Base-by-base conservation (phyloP, 2,797 vertebrate genomes). In the Clarias fuscus region DNA sequence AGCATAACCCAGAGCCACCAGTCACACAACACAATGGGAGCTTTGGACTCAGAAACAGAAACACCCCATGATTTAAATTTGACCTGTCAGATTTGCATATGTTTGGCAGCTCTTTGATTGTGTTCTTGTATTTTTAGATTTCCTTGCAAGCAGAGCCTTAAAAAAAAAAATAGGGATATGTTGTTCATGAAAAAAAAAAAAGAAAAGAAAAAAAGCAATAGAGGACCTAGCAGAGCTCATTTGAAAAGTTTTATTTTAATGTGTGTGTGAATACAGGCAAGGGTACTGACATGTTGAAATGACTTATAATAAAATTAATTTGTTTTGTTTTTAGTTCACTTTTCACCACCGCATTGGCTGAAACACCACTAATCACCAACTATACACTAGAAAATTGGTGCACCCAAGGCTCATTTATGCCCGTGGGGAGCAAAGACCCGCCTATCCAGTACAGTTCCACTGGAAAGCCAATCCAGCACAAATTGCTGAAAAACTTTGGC, bases 81-180 rank as follows among this genome's bases (percentile, higher is more conserved):
- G n/a, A 61, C 56, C 56, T 61, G 76, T 59, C 56, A 61, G 5
- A 76, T 76, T 58, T 58, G 53, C 48, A 76, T 76, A 56, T 76
- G 18, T 58, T 76, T 27, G 48, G n/a, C 71, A 24, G 71, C 40
- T 4, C 72, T 77, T 53, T 77, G 58, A 56, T 30, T 30, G 58
- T 58, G n/a, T 6, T 10, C 53, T 76, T 30, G 73, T 18, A 76
- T 17, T 30, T 76, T 76, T 30, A 76, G n/a, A 10, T 76, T 30
- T 30, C 15, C 3, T 30, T 76, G 48, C 2, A 30, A 10, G 17
- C n/a, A 76, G 4, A 27, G 13, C 48, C 56, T 76, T 56, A n/a
- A 15, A 76, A n/a, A 15, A 30, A 30, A n/a, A 15, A 30, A 30
- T 7, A 18, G 15, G 15, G 48, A 30, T 18, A 15, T 18, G 3